Base-by-base conservation (phyloP, 2,113 vertebrate species). In the Coturnix japonica region DNA sequence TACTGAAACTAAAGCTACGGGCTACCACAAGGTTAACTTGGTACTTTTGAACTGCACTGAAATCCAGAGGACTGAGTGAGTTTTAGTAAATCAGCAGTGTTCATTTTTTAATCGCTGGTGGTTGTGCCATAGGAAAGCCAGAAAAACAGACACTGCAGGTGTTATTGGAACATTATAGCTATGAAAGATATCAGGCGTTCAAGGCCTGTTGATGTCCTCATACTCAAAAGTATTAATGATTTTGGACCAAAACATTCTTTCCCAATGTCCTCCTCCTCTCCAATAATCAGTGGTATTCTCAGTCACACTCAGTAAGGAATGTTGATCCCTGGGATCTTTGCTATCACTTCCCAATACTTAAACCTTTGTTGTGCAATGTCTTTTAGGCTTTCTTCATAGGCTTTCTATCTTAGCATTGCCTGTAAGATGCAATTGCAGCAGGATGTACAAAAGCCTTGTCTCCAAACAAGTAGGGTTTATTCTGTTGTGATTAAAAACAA, bases 81-180 rank as follows among this genome's bases (percentile, higher is more conserved):
- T 44, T 85, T 60, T 56, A 46, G 17, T 22, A 57, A 61, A 74
- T 41, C 10, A 25, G 2, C 51, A 85, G 22, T 14, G 77, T 35
- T 54, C 18, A 21, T 37, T 47, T 47, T 56, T 80, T 54, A 56
- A 31, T 56, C 28, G 14, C 9, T 78, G 20, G 37, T 18, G 54
- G 1, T 3, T 26, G 31, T 23, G 18, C 9, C 56, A 33, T 19
- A 39, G 35, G 17, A 94, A 28, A 30, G 7, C 6, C 30, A 73
- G 64, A 67, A 21, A 31, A 85, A 86, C 47, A 74, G 35, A 47
- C 15, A 28, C 6, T 13, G 9, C 18, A 44, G 35, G 69, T 6
- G 37, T 17, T 10, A 28, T 1, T 15, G 25, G 14, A 25, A 51
- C 18, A 8, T 7, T 41, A 0, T 9, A 70, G 57, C 0, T 5